Evolutionary conservation across 2,113 vertebrate genomes (phyloP).

Genomic region (Rhea americana): DNA sequence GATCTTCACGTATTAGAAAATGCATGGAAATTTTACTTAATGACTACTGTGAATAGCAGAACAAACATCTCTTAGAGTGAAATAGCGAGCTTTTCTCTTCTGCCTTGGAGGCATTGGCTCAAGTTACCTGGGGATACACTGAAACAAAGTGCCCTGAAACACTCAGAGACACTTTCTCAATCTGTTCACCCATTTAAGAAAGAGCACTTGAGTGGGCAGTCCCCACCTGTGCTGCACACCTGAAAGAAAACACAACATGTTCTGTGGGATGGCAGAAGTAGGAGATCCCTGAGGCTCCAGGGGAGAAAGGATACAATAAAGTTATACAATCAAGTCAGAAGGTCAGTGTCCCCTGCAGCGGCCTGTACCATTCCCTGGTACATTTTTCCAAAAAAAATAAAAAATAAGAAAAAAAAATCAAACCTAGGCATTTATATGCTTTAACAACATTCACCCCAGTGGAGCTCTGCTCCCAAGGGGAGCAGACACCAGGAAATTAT

Average conservation of each 20-base stretch:
- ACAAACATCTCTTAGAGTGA: conserved; percentile 47
- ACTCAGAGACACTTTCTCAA: not conserved
- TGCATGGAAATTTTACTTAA: conserved; percentile 46
- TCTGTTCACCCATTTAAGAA: not conserved
- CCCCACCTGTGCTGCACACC: not conserved
- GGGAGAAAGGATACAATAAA: not conserved
- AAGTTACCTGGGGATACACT: not conserved
- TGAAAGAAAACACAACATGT: not conserved
- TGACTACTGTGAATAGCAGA: conserved; percentile 49
- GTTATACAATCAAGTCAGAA: not conserved
- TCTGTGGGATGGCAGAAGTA: not conserved
- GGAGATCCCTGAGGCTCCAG: not conserved
- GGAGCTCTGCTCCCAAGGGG: not conserved
- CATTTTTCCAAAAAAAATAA: too few relatives aligned
- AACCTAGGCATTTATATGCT: not conserved
- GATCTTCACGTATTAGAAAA: conserved; percentile 9
- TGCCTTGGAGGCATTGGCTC: conserved; percentile 40
- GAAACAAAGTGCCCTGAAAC: not conserved
- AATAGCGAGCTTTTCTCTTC: conserved; percentile 56
- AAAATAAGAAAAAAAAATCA: not conserved
- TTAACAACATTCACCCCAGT: conserved; percentile 4
- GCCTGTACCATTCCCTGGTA: fast-evolving
- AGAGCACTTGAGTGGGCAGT: not conserved
- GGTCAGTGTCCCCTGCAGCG: not conserved
- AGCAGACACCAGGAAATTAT: conserved; percentile 41